Evolutionary conservation across 2,888 invertebrate genomes (phyloP).

Genomic region (Bombyx huttoni): DNA sequence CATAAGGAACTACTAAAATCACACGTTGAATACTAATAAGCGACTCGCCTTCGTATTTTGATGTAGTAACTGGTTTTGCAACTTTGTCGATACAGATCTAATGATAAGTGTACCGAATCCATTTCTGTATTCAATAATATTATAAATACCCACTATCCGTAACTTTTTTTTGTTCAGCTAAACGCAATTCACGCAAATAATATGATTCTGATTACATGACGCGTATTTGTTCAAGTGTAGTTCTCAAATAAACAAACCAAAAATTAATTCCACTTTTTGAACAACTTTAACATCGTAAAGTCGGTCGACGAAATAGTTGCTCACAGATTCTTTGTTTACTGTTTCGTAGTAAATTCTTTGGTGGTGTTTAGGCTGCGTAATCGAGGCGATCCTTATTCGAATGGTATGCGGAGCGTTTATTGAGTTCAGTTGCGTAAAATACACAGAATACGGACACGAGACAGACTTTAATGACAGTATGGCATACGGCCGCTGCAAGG

Average conservation of each 20-base stretch:
- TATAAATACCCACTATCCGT: not conserved
- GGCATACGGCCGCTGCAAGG: slow-evolving; percentile 30
- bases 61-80: slow-evolving; percentile 4
- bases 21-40: slow-evolving; percentile 29
- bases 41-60: slow-evolving; percentile 13
- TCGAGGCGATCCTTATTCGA: slow-evolving; percentile 61
- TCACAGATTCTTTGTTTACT: slow-evolving; percentile 42
- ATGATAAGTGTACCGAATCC: not conserved
- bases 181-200: slow-evolving; percentile 6
- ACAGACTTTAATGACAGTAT: slow-evolving; percentile 23
- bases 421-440: slow-evolving; percentile 36
- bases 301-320: slow-evolving; percentile 30
- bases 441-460: not conserved
- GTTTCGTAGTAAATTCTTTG: slow-evolving; percentile 35
- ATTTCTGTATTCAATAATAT: not conserved
- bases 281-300: slow-evolving; percentile 19
- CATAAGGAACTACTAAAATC: slow-evolving; percentile 37
- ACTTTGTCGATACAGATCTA: not conserved
- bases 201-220: slow-evolving; percentile 14
- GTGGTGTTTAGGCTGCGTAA: slow-evolving; percentile 47
- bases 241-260: slow-evolving; percentile 8
- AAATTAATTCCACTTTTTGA: slow-evolving; percentile 18
- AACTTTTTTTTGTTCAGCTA: not conserved
- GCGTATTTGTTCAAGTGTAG: slow-evolving; percentile 37
- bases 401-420: slow-evolving; percentile 52